These are phyloP conservation scores for Callipepla californica DNA, from an alignment of 2,113 vertebrate species.

Conservation along the genomic window DNA sequence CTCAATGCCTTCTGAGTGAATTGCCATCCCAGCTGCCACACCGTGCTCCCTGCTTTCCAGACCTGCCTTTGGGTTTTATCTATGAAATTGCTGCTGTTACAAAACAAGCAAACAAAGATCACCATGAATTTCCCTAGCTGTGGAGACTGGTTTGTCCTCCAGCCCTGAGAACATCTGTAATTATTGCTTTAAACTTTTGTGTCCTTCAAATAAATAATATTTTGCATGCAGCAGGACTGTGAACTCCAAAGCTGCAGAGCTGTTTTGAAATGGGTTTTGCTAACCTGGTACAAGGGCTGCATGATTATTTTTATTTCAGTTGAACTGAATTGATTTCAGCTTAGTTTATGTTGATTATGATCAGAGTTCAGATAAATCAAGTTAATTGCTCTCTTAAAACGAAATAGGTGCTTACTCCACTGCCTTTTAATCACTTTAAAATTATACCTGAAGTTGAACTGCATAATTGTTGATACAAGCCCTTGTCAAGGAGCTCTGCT, in stretches of 20 bases:
- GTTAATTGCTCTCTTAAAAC: neutral
- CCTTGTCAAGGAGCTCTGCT: neutral
- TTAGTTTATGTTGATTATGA: slow-evolving; percentile 21
- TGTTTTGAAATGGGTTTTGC: neutral
- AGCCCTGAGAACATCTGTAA: neutral
- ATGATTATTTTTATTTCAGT: neutral
- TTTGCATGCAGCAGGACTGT: neutral
- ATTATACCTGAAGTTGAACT: neutral
- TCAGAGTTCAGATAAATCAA: slow-evolving; percentile 16
- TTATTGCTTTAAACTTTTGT: neutral
- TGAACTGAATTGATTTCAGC: neutral
- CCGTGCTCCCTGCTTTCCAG: neutral
- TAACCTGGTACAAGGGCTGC: neutral
- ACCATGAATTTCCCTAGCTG: neutral
- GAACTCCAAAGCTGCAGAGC: neutral
- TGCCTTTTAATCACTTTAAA: slow-evolving; percentile 4
- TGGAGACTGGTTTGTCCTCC: neutral
- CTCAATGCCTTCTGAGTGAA: neutral
- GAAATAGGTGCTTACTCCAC: neutral
- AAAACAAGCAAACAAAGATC: neutral
- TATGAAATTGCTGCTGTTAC: neutral
- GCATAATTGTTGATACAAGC: neutral
- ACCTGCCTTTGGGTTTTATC: neutral
- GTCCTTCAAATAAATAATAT: neutral
- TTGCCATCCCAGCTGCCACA: neutral